These are phyloP conservation scores for Grapholita molesta DNA, from an alignment of 1,140 invertebrate genomes.

Conservation along the genomic window DNA sequence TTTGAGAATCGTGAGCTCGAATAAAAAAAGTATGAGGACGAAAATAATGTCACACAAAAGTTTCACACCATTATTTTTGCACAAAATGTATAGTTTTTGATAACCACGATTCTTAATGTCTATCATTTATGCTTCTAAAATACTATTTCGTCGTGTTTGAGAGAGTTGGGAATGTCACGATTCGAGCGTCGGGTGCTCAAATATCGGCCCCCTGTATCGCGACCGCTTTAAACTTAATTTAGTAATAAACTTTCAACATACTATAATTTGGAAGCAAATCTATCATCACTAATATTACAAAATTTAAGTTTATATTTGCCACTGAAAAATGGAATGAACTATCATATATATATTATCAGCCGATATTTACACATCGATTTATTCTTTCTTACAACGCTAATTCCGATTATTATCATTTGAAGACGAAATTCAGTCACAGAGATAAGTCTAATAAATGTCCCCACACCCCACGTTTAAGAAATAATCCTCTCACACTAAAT, in stretches of 20 bases:
- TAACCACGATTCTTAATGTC: too few relatives aligned
- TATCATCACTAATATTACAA: not conserved
- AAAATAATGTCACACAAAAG: too few relatives aligned
- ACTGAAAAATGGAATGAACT: not conserved
- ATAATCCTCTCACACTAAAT: too few relatives aligned
- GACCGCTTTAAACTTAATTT: not conserved
- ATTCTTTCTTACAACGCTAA: not conserved
- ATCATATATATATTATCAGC: not conserved
- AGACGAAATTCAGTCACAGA: slow-evolving; percentile 5
- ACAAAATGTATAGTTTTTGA: too few relatives aligned
- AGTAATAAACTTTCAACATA: not conserved
- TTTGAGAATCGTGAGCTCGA: too few relatives aligned
- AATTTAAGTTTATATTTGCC: not conserved
- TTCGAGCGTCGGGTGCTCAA: too few relatives aligned
- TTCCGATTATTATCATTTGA: slow-evolving; percentile 8
- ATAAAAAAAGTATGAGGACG: too few relatives aligned
- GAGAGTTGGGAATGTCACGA: too few relatives aligned
- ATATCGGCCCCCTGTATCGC: too few relatives aligned
- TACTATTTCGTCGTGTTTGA: too few relatives aligned
- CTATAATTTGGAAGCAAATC: slow-evolving; percentile 3
- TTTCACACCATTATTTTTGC: too few relatives aligned
- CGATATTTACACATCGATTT: not conserved
- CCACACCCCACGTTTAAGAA: not conserved
- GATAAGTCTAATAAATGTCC: not conserved
- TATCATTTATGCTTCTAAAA: too few relatives aligned